Conservation (phyloP, 2,113 vertebrate genomes). For the Engystomops pustulosus region DNA sequence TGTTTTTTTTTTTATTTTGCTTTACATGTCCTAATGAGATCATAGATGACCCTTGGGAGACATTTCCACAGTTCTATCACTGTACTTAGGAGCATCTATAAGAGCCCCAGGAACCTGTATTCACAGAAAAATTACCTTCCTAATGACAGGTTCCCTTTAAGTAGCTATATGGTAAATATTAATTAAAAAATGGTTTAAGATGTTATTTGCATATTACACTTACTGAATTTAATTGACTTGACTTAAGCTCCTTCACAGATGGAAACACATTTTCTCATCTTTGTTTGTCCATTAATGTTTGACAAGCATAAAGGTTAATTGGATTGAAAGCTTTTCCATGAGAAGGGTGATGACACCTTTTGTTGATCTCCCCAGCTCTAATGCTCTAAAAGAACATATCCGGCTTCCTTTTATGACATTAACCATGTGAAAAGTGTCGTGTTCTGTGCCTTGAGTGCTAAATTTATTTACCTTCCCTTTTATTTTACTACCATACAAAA, state of each 20-base stretch:
- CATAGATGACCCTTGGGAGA: too few relatives aligned
- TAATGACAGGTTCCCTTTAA: too few relatives aligned
- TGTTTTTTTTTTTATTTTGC: too few relatives aligned
- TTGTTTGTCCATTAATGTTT: conserved; percentile 46
- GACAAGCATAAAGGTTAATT: conserved; percentile 38
- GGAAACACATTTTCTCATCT: conserved; percentile 43
- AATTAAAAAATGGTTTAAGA: not conserved
- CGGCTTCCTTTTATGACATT: not conserved
- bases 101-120: too few relatives aligned
- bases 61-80: too few relatives aligned
- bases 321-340: conserved; percentile 18
- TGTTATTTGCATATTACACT: conserved; percentile 23
- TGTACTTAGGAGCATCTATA: too few relatives aligned
- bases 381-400: conserved; percentile 32
- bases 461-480: not conserved
- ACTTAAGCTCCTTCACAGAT: conserved; percentile 28
- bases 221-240: conserved; percentile 29
- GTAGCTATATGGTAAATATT: not conserved
- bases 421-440: not conserved
- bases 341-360: conserved; percentile 2
- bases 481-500: not conserved
- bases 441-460: not conserved
- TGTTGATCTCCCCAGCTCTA: conserved; percentile 1
- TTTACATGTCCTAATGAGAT: too few relatives aligned
- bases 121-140: too few relatives aligned